phyloP scores from a whole-genome alignment of 2,797 vertebrate species.

The Clarias pachynema region DNA sequence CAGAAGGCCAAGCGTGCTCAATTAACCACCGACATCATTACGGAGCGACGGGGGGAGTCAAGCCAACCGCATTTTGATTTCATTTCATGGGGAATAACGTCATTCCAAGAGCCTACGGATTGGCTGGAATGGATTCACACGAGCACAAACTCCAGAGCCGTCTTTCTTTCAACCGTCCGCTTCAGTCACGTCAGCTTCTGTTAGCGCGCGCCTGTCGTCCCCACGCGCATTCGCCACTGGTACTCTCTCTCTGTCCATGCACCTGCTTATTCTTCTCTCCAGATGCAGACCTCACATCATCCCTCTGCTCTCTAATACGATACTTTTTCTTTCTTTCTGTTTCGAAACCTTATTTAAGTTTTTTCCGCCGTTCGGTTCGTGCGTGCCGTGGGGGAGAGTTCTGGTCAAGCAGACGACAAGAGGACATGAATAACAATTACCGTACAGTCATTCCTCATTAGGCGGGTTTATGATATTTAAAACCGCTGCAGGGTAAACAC shows the following conservation, averaged over 20 bases:
- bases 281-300: constrained; percentile 22
- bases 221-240: neutral
- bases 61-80: neutral
- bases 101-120: neutral
- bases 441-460: constrained; percentile 23
- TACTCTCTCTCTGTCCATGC: constrained; percentile 13
- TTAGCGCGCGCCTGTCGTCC: constrained; percentile 26
- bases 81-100: neutral
- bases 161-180: constrained; percentile 7
- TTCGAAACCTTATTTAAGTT: neutral
- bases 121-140: neutral
- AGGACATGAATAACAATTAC: constrained; percentile 34
- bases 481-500: constrained; percentile 2
- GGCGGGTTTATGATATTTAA: constrained; percentile 26
- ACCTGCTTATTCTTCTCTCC: constrained; percentile 21
- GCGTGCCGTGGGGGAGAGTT: constrained; percentile 23
- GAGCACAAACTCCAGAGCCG: neutral
- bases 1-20: neutral
- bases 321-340: neutral
- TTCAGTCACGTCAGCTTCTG: constrained; percentile 17
- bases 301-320: neutral
- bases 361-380: neutral
- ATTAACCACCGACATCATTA: constrained; percentile 14
- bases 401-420: constrained; percentile 24
- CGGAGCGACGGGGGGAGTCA: neutral